Conservation (phyloP, 2,113 vertebrate species). For the Gopherus flavomarginatus region DNA sequence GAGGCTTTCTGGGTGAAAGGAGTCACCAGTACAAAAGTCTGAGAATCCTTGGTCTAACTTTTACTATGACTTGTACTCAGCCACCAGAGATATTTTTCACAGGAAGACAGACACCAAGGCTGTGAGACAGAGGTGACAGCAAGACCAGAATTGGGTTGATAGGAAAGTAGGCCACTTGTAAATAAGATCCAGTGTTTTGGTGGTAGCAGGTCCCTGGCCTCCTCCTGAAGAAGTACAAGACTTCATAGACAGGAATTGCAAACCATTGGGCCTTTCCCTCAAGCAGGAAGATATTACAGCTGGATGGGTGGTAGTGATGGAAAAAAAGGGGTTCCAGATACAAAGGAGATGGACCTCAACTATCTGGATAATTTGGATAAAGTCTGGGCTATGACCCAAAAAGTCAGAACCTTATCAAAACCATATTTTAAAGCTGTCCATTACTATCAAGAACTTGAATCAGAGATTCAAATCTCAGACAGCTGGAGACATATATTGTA, state of each 20-base stretch:
- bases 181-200: background rate
- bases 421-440: background rate
- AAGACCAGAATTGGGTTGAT: background rate
- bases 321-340: background rate
- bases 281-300: background rate
- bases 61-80: background rate
- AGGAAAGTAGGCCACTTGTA: background rate
- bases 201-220: background rate
- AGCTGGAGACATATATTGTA: background rate
- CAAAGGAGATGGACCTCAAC: background rate
- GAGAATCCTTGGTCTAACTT: background rate
- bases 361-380: background rate
- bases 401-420: background rate
- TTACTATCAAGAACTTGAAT: background rate
- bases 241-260: fast-evolving
- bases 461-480: background rate
- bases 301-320: background rate
- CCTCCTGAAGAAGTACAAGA: background rate
- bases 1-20: too few species aligned
- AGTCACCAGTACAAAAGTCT: too few species aligned
- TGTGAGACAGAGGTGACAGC: background rate
- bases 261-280: fast-evolving
- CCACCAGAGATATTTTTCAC: background rate
- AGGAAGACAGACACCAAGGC: background rate
- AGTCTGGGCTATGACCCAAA: background rate